Conservation (phyloP, 2,797 vertebrate genomes). For the Mallotus villosus region DNA sequence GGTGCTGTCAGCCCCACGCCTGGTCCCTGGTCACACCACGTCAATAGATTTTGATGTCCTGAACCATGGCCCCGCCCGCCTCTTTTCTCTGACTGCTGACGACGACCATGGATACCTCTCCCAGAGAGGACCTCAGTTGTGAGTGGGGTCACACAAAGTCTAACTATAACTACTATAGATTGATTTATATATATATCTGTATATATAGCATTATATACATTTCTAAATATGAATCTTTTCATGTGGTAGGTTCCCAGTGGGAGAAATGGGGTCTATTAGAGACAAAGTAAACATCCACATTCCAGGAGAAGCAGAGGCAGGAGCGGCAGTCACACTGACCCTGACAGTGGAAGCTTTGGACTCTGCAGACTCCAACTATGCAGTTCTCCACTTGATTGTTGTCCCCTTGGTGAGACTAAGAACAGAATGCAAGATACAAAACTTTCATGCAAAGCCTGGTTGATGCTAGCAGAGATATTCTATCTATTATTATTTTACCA, state of each 20-base stretch:
- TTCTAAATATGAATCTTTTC: not conserved
- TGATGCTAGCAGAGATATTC: not conserved
- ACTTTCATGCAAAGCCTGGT: no score
- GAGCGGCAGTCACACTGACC: slow-evolving; percentile 72
- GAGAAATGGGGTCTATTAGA: slow-evolving; percentile 59
- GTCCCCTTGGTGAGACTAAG: slow-evolving; percentile 62
- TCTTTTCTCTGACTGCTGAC: slow-evolving; percentile 68
- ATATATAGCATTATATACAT: not conserved
- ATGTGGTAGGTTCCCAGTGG: slow-evolving; percentile 55
- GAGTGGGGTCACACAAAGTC: not conserved
- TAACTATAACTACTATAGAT: not conserved
- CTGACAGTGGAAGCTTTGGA: slow-evolving; percentile 63
- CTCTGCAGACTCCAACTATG: slow-evolving; percentile 72
- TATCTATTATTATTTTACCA: not conserved
- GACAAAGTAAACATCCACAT: slow-evolving; percentile 70
- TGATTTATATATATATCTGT: no score
- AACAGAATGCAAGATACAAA: not conserved
- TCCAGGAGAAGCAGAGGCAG: slow-evolving; percentile 61
- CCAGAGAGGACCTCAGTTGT: slow-evolving; percentile 64
- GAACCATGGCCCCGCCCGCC: slow-evolving; percentile 70
- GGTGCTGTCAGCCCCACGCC: slow-evolving; percentile 65
- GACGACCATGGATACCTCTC: slow-evolving; percentile 70
- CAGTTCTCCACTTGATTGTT: slow-evolving; percentile 72
- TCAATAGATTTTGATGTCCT: slow-evolving; percentile 66
- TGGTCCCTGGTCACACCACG: slow-evolving; percentile 70